phyloP scores from a whole-genome alignment of 2,888 invertebrate species.

The Alcis repandata region DNA sequence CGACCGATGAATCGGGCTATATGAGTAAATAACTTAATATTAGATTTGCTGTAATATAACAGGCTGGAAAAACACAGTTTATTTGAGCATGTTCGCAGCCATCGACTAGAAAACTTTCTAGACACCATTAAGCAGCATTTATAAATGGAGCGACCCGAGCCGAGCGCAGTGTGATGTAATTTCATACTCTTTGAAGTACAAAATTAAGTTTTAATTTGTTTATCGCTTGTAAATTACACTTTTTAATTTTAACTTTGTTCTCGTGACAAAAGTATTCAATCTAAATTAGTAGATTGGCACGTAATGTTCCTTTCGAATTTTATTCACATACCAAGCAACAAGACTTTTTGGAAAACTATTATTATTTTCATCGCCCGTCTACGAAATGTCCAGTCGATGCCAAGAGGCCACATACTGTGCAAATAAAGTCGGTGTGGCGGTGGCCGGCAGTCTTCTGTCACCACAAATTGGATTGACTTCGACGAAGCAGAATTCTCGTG shows the following conservation, averaged over 20 bases:
- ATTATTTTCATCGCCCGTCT: neutral
- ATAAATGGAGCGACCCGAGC: neutral
- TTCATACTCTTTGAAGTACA: neutral
- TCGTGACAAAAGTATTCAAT: too few species aligned
- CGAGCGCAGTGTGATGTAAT: neutral
- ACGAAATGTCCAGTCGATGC: slow-evolving; percentile 54
- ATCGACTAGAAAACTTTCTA: slow-evolving; percentile 5
- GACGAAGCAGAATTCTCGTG: slow-evolving; percentile 62
- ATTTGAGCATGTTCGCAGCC: slow-evolving; percentile 52
- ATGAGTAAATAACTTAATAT: slow-evolving; percentile 33
- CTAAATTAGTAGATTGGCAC: too few species aligned
- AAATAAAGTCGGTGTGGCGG: slow-evolving; percentile 70
- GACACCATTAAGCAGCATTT: slow-evolving; percentile 26
- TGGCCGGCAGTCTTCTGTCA: slow-evolving; percentile 67
- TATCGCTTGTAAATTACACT: neutral
- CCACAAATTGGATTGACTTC: slow-evolving; percentile 77
- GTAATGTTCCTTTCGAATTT: too few species aligned
- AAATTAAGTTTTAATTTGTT: neutral
- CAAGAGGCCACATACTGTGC: slow-evolving; percentile 41
- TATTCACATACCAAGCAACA: too few species aligned
- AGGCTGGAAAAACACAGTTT: slow-evolving; percentile 52
- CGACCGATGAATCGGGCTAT: slow-evolving; percentile 2
- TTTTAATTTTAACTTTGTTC: neutral
- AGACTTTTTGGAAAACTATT: neutral
- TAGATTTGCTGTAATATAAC: slow-evolving; percentile 47